These are phyloP conservation scores for Numida meleagris DNA, from an alignment of 2,113 vertebrate species.

Conservation along the genomic window DNA sequence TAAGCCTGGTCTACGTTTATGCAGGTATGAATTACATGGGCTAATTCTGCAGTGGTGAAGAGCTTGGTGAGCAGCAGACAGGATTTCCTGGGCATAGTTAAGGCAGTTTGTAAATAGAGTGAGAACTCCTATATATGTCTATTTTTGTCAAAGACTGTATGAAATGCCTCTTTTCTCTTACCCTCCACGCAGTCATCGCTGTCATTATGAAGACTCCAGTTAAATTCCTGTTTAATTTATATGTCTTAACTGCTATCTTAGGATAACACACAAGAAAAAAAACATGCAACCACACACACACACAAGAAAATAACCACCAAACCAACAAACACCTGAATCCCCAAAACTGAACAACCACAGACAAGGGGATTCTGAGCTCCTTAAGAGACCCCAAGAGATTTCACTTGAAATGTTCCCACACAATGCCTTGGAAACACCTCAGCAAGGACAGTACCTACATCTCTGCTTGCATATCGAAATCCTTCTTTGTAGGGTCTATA, in stretches of 20 bases:
- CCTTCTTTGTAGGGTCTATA: not conserved
- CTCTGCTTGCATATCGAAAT: not conserved
- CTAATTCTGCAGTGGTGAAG: not conserved
- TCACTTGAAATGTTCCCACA: not conserved
- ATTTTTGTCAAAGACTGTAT: constrained; percentile 27
- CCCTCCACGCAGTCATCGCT: not conserved
- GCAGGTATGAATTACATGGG: not conserved
- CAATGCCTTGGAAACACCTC: not conserved
- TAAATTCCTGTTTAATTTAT: not conserved
- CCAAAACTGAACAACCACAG: not conserved
- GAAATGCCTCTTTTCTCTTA: not conserved
- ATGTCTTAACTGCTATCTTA: not conserved
- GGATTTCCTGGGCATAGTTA: not conserved
- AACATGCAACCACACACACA: not conserved
- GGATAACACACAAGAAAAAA: not conserved
- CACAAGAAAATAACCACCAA: not conserved
- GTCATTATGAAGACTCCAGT: constrained; percentile 9
- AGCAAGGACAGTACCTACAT: not conserved
- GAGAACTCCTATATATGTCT: not conserved
- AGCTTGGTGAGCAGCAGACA: constrained; percentile 10
- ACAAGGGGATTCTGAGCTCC: not conserved
- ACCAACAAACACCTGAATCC: not conserved
- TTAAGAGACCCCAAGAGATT: not conserved
- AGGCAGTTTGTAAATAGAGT: constrained; percentile 21
- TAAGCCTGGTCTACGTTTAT: not conserved